Evolutionary conservation across 2,888 invertebrate genomes (phyloP).

Genomic region (Drosophila tanythrix): DNA sequence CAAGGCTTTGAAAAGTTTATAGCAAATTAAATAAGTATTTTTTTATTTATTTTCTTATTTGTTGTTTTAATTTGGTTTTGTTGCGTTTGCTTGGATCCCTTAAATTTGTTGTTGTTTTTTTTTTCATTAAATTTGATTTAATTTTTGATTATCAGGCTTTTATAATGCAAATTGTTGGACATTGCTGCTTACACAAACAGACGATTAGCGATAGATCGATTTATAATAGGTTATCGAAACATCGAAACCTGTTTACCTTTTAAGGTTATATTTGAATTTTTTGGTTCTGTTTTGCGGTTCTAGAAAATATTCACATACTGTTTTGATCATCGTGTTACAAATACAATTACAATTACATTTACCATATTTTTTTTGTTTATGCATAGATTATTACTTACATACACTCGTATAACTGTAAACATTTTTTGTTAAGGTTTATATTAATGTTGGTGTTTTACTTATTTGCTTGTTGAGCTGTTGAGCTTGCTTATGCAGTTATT

Average conservation of each 20-base stretch:
- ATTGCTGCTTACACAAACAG: constrained; percentile 9
- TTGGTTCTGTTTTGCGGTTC: constrained; percentile 26
- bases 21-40: constrained; percentile 34
- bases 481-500: neutral
- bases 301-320: constrained; percentile 57
- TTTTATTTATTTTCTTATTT: constrained; percentile 31
- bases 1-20: constrained; percentile 54
- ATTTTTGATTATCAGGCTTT: constrained; percentile 83
- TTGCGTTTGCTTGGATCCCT: constrained; percentile 71
- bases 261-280: constrained; percentile 37
- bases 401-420: constrained; percentile 22
- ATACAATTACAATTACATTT: constrained; percentile 42
- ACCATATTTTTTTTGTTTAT: constrained; percentile 37
- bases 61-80: constrained; percentile 27
- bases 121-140: constrained; percentile 82
- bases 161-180: constrained; percentile 39
- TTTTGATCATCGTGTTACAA: constrained; percentile 34
- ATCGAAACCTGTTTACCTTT: constrained; percentile 72
- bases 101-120: constrained; percentile 46
- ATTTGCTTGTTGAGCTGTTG: constrained; percentile 7
- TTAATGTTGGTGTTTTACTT: constrained; percentile 46
- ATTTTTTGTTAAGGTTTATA: constrained; percentile 37
- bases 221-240: constrained; percentile 35
- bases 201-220: constrained; percentile 1
- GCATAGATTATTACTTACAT: constrained; percentile 44